Percentiles rank a stretch among this genome's conserved stretches.
Evolutionary conservation across 2,888 invertebrate species (phyloP).

Genomic region (Chrysolina americana): DNA sequence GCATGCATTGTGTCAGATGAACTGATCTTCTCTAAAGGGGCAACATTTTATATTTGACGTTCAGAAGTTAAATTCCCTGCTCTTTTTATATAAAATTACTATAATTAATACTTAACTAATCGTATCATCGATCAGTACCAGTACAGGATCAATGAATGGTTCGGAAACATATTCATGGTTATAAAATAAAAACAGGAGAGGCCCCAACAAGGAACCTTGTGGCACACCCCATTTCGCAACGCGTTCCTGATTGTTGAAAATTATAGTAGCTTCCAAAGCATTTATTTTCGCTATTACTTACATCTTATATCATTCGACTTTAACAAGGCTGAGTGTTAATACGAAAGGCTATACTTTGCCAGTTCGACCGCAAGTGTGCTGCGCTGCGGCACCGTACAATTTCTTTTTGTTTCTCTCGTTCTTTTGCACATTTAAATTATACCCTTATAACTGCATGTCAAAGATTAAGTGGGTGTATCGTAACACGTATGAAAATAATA

Average conservation of each 20-base stretch:
- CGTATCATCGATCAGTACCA: no score
- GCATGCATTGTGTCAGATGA: no score
- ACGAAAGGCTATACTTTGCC: constrained; percentile 46
- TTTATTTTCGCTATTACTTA: constrained; percentile 36
- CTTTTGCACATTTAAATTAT: constrained; percentile 55
- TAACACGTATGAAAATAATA: constrained; percentile 63
- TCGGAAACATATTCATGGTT: no score
- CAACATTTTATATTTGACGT: no score
- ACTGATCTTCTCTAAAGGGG: no score
- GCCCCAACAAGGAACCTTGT: not conserved
- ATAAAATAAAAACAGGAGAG: not conserved
- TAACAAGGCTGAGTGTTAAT: constrained; percentile 45
- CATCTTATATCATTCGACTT: constrained; percentile 43
- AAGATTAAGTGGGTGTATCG: constrained; percentile 62
- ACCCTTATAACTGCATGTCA: constrained; percentile 58
- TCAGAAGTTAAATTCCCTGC: no score
- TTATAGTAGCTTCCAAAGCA: constrained; percentile 41
- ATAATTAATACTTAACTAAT: no score
- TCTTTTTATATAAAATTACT: no score
- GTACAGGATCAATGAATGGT: no score
- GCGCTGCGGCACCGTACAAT: constrained; percentile 43
- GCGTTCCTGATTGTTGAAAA: constrained; percentile 31
- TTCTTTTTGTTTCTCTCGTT: constrained; percentile 51
- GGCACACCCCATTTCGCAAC: constrained; percentile 23
- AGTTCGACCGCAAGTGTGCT: constrained; percentile 39